phyloP scores from a whole-genome alignment of 2,888 invertebrate genomes.

The Drosophila nr. medialis region DNA sequence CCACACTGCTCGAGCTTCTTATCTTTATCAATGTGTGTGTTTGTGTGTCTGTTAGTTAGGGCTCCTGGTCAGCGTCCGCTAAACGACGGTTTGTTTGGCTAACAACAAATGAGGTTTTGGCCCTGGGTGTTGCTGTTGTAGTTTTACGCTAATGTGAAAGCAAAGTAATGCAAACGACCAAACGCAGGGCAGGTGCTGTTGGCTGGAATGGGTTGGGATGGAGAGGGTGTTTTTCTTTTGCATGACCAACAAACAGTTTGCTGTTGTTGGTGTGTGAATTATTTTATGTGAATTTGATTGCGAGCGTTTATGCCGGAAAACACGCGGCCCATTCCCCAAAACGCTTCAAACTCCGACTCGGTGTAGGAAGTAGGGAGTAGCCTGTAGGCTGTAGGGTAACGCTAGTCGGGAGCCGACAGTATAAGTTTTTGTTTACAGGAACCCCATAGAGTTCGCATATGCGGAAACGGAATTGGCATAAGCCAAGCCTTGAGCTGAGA shows the following conservation, averaged over 20 bases:
- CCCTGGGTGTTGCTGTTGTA: slow-evolving; percentile 32
- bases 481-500: slow-evolving; percentile 5
- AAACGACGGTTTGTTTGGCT: slow-evolving; percentile 74
- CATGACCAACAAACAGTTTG: slow-evolving; percentile 74
- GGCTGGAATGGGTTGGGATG: neutral
- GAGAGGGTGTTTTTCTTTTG: slow-evolving; percentile 38
- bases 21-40: slow-evolving; percentile 10
- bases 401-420: neutral
- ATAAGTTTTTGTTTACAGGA: neutral
- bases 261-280: slow-evolving; percentile 71
- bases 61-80: slow-evolving; percentile 49
- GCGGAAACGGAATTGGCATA: slow-evolving; percentile 47
- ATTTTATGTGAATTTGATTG: slow-evolving; percentile 80
- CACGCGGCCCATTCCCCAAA: slow-evolving; percentile 55
- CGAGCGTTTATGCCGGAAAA: slow-evolving; percentile 78
- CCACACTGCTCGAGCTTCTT: slow-evolving; percentile 2
- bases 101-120: slow-evolving; percentile 47
- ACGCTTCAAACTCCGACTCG: neutral
- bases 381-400: neutral
- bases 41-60: slow-evolving; percentile 2
- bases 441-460: slow-evolving; percentile 5
- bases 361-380: neutral
- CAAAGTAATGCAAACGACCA: slow-evolving; percentile 40
- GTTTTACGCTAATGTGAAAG: slow-evolving; percentile 55
- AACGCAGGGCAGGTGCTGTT: neutral